phyloP scores from a whole-genome alignment of 2,888 invertebrate species.

The Patella depressa region DNA sequence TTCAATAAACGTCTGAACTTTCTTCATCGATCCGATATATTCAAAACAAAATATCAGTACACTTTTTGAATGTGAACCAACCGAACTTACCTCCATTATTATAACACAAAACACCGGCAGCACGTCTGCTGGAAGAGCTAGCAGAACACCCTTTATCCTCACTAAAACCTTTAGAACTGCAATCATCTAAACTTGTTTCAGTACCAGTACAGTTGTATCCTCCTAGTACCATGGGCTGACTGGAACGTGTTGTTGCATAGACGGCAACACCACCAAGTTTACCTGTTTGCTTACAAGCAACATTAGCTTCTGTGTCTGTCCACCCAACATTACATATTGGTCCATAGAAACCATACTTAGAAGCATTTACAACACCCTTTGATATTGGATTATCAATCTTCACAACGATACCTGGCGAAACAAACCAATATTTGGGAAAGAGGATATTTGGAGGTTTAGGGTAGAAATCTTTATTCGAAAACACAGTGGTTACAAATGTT shows the following conservation, averaged over 20 bases:
- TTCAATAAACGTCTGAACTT: no score
- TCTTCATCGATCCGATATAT: no score
- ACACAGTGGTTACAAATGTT: no score
- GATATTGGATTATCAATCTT: no score
- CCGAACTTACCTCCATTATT: slow-evolving; percentile 40
- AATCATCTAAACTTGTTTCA: slow-evolving; percentile 42
- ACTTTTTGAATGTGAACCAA: no score
- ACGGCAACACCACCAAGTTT: slow-evolving; percentile 15
- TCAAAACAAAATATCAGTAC: no score
- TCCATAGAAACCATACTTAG: slow-evolving; percentile 82
- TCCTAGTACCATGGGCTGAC: slow-evolving; percentile 48
- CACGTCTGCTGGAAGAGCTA: slow-evolving; percentile 32
- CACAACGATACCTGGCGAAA: no score
- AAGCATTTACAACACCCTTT: slow-evolving; percentile 78
- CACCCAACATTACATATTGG: slow-evolving; percentile 67
- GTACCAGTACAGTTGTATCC: slow-evolving; percentile 47
- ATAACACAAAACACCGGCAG: slow-evolving; percentile 55
- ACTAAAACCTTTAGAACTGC: slow-evolving; percentile 45
- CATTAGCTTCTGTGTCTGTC: slow-evolving; percentile 53
- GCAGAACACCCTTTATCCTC: slow-evolving; percentile 43
- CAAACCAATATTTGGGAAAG: no score
- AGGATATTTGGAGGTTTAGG: no score
- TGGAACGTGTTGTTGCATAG: background rate
- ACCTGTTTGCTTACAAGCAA: slow-evolving; percentile 18
- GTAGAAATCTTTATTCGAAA: no score